phyloP scores from a whole-genome alignment of 2,113 vertebrate genomes.

The Odobenus rosmarus region DNA sequence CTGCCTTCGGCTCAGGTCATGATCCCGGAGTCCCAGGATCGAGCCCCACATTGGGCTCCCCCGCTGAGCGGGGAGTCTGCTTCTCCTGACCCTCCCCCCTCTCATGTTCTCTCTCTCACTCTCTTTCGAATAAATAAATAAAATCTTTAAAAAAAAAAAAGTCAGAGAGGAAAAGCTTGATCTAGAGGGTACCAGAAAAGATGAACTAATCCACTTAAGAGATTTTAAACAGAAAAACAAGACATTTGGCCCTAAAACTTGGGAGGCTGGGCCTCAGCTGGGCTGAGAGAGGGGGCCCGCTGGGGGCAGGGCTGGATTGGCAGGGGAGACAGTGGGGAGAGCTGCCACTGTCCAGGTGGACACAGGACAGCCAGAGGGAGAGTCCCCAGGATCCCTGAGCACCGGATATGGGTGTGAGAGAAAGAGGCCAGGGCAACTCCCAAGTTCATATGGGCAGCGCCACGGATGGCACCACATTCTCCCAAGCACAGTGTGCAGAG shows the following conservation, averaged over 20 bases:
- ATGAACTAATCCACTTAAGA: background rate
- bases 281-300: background rate
- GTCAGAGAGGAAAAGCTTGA: background rate
- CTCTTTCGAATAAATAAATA: no score
- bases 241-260: no score
- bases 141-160: background rate
- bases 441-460: background rate
- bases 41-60: no score
- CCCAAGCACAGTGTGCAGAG: background rate
- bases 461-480: fast-evolving
- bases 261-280: background rate
- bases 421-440: background rate
- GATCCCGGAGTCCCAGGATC: no score
- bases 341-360: background rate
- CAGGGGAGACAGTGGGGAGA: background rate
- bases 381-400: background rate
- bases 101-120: no score
- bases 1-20: no score
- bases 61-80: no score
- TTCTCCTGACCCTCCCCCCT: no score
- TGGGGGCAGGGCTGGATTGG: background rate
- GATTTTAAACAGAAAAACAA: background rate
- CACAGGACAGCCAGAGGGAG: background rate
- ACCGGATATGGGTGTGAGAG: background rate
- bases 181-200: background rate